A percentile compares a stretch with the other conserved stretches of the same genome.
phyloP scores from a whole-genome alignment of 1,140 invertebrate species.

The Drosophila orosa region DNA sequence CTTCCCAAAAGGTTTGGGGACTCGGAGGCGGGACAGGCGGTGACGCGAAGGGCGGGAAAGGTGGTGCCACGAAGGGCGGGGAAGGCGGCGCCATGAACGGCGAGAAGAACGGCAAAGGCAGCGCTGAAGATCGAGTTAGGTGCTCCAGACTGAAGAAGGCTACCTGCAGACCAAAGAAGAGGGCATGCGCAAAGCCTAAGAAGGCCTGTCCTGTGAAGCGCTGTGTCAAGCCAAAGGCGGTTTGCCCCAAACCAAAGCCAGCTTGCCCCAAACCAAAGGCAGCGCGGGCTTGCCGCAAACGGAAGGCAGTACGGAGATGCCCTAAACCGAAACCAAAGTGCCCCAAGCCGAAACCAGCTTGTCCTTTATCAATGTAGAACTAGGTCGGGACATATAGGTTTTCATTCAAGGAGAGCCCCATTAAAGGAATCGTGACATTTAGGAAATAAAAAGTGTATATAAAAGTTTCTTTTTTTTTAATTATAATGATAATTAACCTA shows the following conservation, averaged over 20 bases:
- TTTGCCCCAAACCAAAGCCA: not conserved
- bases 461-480: too few species aligned
- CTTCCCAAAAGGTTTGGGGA: not conserved
- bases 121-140: too few species aligned
- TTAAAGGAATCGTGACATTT: too few species aligned
- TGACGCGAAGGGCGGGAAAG: not conserved
- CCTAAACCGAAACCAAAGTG: not conserved
- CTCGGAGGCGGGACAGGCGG: fast-evolving
- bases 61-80: too few species aligned
- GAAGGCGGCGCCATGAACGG: not conserved
- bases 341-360: too few species aligned
- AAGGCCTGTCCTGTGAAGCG: not conserved
- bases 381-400: too few species aligned
- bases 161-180: not conserved
- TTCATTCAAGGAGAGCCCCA: too few species aligned
- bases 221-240: not conserved
- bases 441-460: too few species aligned
- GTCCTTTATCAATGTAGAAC: too few species aligned
- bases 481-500: too few species aligned
- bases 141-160: too few species aligned
- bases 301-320: too few species aligned
- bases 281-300: not conserved
- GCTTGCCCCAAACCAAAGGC: not conserved
- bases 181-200: not conserved
- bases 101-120: not conserved